phyloP scores from a whole-genome alignment of 2,113 vertebrate species.

The Merops nubicus region DNA sequence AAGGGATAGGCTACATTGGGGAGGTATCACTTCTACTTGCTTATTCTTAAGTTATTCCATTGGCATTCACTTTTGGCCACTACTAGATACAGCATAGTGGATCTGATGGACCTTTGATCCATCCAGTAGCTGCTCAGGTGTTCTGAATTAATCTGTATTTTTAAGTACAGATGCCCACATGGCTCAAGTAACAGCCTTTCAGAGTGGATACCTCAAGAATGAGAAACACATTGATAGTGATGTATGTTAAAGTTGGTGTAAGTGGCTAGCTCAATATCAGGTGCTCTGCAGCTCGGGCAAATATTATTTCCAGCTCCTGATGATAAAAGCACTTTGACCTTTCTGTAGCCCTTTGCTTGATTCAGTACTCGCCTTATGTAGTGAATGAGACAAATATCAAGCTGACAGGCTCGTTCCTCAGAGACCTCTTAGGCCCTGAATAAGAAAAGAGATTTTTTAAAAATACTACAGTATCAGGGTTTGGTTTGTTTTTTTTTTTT shows the following conservation, averaged over 20 bases:
- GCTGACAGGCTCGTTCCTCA: neutral
- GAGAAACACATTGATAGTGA: neutral
- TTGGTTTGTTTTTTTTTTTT: too few relatives aligned
- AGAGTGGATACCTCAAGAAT: neutral
- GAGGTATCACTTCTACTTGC: neutral
- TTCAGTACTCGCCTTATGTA: neutral
- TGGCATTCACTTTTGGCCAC: neutral
- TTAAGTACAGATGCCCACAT: neutral
- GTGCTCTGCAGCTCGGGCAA: neutral
- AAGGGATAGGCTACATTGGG: neutral
- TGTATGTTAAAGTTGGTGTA: neutral
- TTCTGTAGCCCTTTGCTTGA: neutral
- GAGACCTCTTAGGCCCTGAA: neutral
- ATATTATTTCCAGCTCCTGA: neutral
- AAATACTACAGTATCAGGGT: neutral
- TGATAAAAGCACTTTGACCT: neutral
- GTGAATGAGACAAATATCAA: neutral
- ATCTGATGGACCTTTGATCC: neutral
- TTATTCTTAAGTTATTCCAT: neutral
- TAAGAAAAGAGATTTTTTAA: neutral
- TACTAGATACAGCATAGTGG: neutral
- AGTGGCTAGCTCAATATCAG: neutral
- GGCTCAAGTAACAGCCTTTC: neutral
- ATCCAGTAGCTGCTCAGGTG: neutral
- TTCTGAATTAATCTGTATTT: neutral